These are phyloP conservation scores for Kradibia gibbosae DNA, from an alignment of 1,140 invertebrate genomes.

Conservation along the genomic window DNA sequence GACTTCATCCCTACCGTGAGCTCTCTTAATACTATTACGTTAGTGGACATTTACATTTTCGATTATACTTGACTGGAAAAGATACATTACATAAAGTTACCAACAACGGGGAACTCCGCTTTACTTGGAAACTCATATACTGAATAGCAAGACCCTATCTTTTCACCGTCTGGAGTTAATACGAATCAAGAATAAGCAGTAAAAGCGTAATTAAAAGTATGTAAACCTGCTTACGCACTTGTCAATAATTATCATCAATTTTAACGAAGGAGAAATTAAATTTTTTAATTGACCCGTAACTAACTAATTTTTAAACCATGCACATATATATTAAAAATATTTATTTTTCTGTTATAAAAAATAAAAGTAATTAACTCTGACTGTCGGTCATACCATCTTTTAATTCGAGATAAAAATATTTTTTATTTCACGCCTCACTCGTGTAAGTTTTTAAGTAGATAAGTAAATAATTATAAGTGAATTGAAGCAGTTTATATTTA, in stretches of 20 bases:
- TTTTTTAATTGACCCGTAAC: background rate
- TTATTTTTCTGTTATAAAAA: slow-evolving; percentile 1
- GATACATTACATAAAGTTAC: no score
- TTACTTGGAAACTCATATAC: no score
- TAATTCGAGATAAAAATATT: background rate
- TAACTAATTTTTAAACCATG: background rate
- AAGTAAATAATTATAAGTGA: slow-evolving; percentile 54
- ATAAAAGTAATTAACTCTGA: background rate
- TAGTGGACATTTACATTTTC: background rate
- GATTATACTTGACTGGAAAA: no score
- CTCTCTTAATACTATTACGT: background rate
- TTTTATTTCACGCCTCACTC: background rate
- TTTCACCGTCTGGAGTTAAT: background rate
- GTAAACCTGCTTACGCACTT: background rate
- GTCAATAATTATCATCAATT: background rate
- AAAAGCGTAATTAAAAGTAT: slow-evolving; percentile 4
- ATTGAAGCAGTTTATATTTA: slow-evolving; percentile 45
- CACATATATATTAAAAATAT: no score
- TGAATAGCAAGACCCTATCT: no score
- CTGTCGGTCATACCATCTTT: background rate
- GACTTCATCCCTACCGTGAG: background rate
- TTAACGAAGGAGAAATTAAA: slow-evolving; percentile 6
- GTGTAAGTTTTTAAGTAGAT: slow-evolving; percentile 63
- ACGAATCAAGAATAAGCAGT: slow-evolving; percentile 16
- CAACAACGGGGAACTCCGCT: no score